Base-by-base conservation (phyloP, 2,113 vertebrate genomes). In the Corythornis madagascariensis region DNA sequence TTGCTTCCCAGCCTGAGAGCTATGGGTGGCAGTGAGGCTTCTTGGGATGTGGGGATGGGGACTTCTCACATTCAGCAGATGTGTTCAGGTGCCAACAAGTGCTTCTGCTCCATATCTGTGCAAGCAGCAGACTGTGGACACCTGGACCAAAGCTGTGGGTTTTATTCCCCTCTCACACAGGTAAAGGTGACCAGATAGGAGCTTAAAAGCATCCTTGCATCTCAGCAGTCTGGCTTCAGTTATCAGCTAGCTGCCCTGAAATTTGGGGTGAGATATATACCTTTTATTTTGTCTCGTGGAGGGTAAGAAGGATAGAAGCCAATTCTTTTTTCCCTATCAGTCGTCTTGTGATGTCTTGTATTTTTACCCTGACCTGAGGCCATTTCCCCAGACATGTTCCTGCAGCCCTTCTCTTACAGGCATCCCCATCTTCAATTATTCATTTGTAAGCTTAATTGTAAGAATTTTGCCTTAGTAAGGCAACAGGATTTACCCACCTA, bases 41-140 rank as follows among this genome's bases (percentile, higher is more conserved):
- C 21, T 70, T 43, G 25, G 38, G 29, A 26, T 56, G 13, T 0
- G 0, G 16, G 6, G 6, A 11, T 79, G 55, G 24, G 20, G 13
- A 63, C 28, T 65, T 29, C 42, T 75, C 55, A 22, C 1, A 1
- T 42, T 64, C 79, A 50, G 52, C 45, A 48, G 22, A 50, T 42
- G 22, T 26, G 42, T 38, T 28, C 33, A 38, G 47, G 13, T 86
- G 25, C 31, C 70, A 89, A 35, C 6, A 74, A 56, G 14, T 14
- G 11, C 19, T 92, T 83, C 65, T 92, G 28, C 65, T 63, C 57
- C 83, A 28, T 20, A 33, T 42, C 19, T 79, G 25, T 42, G 35
- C n/a, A 15, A 79, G 18, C 48, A 56, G 25, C n/a, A 90, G 69
- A 35, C 9, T 2, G 10, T 25, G 47, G 22, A n/a, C 20, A 52